These are phyloP conservation scores for Antitype chi DNA, from an alignment of 2,888 invertebrate genomes.

Conservation along the genomic window DNA sequence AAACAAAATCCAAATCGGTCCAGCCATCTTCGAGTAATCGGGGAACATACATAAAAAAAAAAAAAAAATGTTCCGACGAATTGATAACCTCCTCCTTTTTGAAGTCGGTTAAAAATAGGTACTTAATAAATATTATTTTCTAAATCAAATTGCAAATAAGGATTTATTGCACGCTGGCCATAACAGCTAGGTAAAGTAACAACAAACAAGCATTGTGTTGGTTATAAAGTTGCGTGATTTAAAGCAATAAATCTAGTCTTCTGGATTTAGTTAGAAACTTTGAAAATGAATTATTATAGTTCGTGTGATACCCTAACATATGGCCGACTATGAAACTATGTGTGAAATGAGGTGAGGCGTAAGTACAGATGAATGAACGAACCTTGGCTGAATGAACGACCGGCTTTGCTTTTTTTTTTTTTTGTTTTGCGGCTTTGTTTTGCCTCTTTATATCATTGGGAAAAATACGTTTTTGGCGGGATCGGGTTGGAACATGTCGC, in stretches of 20 bases:
- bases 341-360: neutral
- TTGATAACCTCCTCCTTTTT: too few relatives aligned
- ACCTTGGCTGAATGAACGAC: conserved; percentile 1
- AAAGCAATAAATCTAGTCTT: conserved; percentile 23
- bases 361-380: too few relatives aligned
- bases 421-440: too few relatives aligned
- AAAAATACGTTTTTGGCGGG: too few relatives aligned
- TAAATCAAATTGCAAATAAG: conserved; percentile 12
- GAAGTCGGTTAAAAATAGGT: too few relatives aligned
- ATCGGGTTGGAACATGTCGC: too few relatives aligned
- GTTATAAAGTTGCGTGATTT: conserved; percentile 18
- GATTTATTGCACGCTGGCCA: neutral
- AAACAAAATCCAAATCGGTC: too few relatives aligned
- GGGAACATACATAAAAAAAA: too few relatives aligned
- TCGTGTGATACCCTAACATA: neutral
- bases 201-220: neutral
- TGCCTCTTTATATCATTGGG: neutral
- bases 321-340: conserved; percentile 3
- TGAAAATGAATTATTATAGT: conserved; percentile 16
- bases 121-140: too few relatives aligned
- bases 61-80: too few relatives aligned
- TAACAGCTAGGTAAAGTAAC: neutral
- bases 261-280: conserved; percentile 19
- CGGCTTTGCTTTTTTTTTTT: neutral
- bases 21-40: too few relatives aligned